phyloP scores from a whole-genome alignment of 2,113 vertebrate species.

The Osmerus mordax region DNA sequence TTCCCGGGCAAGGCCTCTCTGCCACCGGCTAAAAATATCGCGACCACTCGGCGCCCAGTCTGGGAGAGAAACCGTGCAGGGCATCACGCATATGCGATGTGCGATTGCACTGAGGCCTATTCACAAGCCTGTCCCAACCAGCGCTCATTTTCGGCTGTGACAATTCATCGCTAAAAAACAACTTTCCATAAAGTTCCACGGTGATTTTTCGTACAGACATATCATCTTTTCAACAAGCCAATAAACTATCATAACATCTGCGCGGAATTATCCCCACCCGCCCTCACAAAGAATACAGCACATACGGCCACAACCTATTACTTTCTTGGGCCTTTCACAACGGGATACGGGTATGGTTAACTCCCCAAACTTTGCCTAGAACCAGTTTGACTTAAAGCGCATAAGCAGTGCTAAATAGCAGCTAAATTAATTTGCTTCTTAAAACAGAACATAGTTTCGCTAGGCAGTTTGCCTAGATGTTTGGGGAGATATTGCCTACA shows the following conservation, averaged over 20 bases:
- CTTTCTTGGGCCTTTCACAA: background rate
- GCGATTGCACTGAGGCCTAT: background rate
- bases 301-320: no score
- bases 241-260: background rate
- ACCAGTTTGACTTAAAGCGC: slow-evolving; percentile 12
- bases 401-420: slow-evolving; percentile 33
- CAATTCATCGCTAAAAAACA: background rate
- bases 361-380: slow-evolving; percentile 24
- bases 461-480: slow-evolving; percentile 36
- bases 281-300: background rate
- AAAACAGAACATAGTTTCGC: slow-evolving; percentile 40
- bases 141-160: background rate
- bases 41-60: slow-evolving; percentile 48
- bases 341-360: background rate
- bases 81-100: background rate
- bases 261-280: background rate
- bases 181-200: background rate
- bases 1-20: slow-evolving; percentile 48
- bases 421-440: slow-evolving; percentile 41
- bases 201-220: background rate
- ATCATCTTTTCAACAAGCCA: background rate
- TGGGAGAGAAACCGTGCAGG: background rate
- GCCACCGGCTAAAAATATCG: slow-evolving; percentile 65
- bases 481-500: slow-evolving; percentile 23
- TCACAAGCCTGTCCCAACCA: background rate